Conservation (phyloP, 1,140 invertebrate species). For the Agrilus planipennis region DNA sequence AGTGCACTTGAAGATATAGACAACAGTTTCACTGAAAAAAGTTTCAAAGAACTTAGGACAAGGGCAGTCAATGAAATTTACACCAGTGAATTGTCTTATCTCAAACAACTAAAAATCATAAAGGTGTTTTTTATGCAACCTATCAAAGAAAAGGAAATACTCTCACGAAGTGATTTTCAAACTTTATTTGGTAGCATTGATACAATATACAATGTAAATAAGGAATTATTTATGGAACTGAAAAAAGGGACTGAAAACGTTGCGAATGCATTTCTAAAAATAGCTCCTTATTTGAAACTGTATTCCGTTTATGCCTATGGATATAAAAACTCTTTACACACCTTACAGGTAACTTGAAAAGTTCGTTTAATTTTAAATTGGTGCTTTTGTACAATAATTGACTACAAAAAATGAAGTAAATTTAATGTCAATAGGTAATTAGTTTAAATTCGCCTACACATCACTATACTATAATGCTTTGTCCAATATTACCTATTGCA, state of each 20-base stretch:
- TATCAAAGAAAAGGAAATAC: neutral
- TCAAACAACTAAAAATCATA: neutral
- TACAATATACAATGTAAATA: conserved; percentile 59
- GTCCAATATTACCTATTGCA: no score
- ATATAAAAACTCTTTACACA: conserved; percentile 47
- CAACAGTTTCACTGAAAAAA: neutral
- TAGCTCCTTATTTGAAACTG: conserved; percentile 66
- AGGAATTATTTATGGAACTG: conserved; percentile 51
- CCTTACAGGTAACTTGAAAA: conserved; percentile 37
- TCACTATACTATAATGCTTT: no score
- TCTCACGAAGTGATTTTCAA: neutral
- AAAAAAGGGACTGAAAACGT: conserved; percentile 47
- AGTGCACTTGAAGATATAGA: neutral
- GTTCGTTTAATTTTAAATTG: neutral
- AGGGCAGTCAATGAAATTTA: neutral
- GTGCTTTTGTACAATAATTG: neutral
- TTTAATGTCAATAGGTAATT: no score
- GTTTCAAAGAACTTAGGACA: neutral
- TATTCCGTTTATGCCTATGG: conserved; percentile 69
- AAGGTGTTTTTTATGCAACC: conserved; percentile 1
- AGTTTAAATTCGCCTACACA: neutral
- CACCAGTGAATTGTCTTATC: neutral
- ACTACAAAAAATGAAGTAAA: no score
- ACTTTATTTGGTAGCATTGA: conserved; percentile 33
- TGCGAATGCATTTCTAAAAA: conserved; percentile 51